These are phyloP conservation scores for Tipula unca DNA, from an alignment of 2,888 invertebrate species.

Conservation along the genomic window DNA sequence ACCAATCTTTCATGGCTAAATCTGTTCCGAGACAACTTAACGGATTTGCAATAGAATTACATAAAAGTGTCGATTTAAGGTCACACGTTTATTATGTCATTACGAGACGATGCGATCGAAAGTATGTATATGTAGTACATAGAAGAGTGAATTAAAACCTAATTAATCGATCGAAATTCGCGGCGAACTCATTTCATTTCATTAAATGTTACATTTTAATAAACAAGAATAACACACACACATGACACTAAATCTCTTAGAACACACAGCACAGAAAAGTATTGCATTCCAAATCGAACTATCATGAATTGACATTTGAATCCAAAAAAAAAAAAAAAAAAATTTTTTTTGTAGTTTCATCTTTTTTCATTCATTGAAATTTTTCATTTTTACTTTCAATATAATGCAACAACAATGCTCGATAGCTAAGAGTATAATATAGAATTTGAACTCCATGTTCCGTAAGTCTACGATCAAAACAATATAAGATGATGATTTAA, in stretches of 20 bases:
- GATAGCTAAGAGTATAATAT: background rate
- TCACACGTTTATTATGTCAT: background rate
- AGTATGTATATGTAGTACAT: background rate
- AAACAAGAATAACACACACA: background rate
- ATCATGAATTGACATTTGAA: constrained; percentile 14
- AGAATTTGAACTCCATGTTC: background rate
- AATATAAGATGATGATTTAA: background rate
- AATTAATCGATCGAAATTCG: background rate
- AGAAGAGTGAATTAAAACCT: background rate
- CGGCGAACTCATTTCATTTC: background rate
- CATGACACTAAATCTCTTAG: background rate
- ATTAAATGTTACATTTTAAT: background rate
- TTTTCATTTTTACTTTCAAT: constrained; percentile 3
- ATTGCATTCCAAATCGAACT: constrained; percentile 14
- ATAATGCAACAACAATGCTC: background rate
- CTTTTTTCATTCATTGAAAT: constrained; percentile 8
- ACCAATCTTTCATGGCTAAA: background rate
- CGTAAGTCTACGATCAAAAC: background rate
- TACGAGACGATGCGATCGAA: background rate
- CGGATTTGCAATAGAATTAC: background rate
- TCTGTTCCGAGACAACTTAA: background rate
- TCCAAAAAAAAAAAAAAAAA: background rate
- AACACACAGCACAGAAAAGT: background rate
- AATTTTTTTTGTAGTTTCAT: background rate
- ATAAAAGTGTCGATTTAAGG: background rate